Percentiles rank a stretch among this genome's conserved stretches.
These are phyloP conservation scores for Petrocephalus zakoni DNA, from an alignment of 2,113 vertebrate genomes.

Conservation along the genomic window DNA sequence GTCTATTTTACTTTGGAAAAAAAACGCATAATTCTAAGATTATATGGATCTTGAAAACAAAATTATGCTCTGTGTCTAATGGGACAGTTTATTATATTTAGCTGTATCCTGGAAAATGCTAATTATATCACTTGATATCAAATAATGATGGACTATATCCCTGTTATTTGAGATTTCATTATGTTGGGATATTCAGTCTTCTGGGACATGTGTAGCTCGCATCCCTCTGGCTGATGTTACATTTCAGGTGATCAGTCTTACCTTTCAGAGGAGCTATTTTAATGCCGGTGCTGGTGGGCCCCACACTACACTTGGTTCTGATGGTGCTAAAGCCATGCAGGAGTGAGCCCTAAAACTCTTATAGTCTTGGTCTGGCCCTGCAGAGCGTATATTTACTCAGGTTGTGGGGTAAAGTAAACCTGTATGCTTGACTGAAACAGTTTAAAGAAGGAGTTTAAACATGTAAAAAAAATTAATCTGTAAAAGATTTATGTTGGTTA, in stretches of 20 bases:
- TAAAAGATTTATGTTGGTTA: not conserved
- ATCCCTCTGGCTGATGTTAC: not conserved
- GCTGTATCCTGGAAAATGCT: not conserved
- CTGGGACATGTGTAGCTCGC: not conserved
- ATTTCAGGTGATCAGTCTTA: not conserved
- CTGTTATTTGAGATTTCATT: not conserved
- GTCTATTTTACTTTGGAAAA: not conserved
- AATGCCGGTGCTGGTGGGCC: not conserved
- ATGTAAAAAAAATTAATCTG: not conserved
- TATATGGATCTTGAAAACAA: not conserved
- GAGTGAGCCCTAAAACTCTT: not conserved
- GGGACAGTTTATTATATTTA: not conserved
- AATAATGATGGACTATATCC: not conserved
- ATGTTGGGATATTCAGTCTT: not conserved
- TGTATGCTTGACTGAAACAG: not conserved
- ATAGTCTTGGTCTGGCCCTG: not conserved
- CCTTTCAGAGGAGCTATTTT: not conserved
- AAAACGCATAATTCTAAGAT: not conserved
- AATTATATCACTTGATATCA: not conserved
- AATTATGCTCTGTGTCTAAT: not conserved
- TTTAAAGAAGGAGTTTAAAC: not conserved
- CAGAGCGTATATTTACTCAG: not conserved
- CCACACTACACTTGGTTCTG: no score
- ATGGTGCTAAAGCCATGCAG: not conserved
- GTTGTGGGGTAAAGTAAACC: not conserved